These are phyloP conservation scores for Lithophane ornitopus DNA, from an alignment of 2,888 invertebrate genomes.

Conservation along the genomic window DNA sequence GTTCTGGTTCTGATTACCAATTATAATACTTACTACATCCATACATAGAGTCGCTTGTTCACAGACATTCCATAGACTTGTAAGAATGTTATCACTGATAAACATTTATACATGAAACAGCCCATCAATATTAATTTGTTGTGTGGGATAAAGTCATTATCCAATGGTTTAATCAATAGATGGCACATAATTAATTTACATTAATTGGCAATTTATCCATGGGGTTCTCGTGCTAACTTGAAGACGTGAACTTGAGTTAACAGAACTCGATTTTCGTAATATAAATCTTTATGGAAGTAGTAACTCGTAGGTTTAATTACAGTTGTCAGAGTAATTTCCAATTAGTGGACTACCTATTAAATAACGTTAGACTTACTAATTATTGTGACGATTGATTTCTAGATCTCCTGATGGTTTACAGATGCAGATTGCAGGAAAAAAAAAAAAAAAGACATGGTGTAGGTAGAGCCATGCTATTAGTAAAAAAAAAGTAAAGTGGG, in stretches of 20 bases:
- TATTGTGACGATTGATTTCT: conserved; percentile 21
- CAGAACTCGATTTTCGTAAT: conserved; percentile 21
- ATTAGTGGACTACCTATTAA: conserved; percentile 51
- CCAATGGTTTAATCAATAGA: conserved; percentile 18
- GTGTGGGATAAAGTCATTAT: conserved; percentile 35
- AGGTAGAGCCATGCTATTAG: conserved; percentile 14
- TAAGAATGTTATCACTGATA: conserved; percentile 24
- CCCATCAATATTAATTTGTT: conserved; percentile 36
- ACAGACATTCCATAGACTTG: conserved; percentile 14
- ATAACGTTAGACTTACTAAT: conserved; percentile 7
- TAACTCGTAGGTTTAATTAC: conserved; percentile 47
- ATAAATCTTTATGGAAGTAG: conserved; percentile 26
- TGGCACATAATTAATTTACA: conserved; percentile 28
- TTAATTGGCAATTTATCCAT: conserved; percentile 23
- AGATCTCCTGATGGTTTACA: conserved; percentile 32
- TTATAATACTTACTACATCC: conserved; percentile 6
- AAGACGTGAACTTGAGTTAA: conserved; percentile 20
- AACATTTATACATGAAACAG: conserved; percentile 2
- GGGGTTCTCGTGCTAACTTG: conserved; percentile 5
- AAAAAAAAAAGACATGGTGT: conserved; percentile 19
- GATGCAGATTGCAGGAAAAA: conserved; percentile 24
- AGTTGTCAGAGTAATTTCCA: conserved; percentile 47
- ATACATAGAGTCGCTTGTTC: conserved; percentile 21
- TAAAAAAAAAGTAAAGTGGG: conserved; percentile 22
- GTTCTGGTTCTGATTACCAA: conserved; percentile 34